Conservation (phyloP, 1,140 invertebrate genomes). For the Drosophila murphyi region DNA sequence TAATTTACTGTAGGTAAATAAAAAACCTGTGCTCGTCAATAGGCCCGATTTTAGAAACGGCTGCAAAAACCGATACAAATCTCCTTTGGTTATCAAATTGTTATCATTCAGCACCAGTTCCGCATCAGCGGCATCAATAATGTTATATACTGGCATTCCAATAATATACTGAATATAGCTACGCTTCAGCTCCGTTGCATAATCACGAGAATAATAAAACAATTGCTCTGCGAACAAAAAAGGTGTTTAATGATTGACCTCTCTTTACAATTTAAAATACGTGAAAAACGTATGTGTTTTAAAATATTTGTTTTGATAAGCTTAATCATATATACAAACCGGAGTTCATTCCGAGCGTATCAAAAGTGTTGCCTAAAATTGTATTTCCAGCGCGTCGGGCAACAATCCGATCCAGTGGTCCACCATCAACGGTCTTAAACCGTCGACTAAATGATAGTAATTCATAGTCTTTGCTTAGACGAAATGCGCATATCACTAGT, state of each 20-base stretch:
- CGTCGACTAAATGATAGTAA: constrained; percentile 36
- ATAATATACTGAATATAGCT: constrained; percentile 58
- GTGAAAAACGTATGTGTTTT: neutral
- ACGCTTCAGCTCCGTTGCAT: constrained; percentile 35
- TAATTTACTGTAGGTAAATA: neutral
- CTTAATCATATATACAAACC: constrained; percentile 12
- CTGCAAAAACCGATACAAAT: constrained; percentile 85
- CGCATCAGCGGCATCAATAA: constrained; percentile 59
- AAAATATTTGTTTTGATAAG: neutral
- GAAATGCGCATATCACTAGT: constrained; percentile 17
- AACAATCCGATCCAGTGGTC: constrained; percentile 38
- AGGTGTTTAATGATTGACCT: neutral
- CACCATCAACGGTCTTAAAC: constrained; percentile 55
- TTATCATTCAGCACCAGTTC: constrained; percentile 53
- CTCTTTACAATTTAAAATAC: no score
- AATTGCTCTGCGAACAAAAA: constrained; percentile 32
- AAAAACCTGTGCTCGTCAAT: constrained; percentile 87
- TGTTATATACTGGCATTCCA: constrained; percentile 48
- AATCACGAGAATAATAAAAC: constrained; percentile 45
- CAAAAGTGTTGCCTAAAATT: constrained; percentile 49
- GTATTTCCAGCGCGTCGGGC: constrained; percentile 22
- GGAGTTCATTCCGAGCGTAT: constrained; percentile 41
- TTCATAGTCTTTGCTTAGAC: constrained; percentile 53
- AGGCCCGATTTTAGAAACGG: constrained; percentile 89
- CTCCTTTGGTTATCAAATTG: constrained; percentile 55